Percentiles rank a stretch among this genome's conserved stretches.
Evolutionary conservation across 2,797 vertebrate genomes (phyloP).

Genomic region (Molothrus aeneus): DNA sequence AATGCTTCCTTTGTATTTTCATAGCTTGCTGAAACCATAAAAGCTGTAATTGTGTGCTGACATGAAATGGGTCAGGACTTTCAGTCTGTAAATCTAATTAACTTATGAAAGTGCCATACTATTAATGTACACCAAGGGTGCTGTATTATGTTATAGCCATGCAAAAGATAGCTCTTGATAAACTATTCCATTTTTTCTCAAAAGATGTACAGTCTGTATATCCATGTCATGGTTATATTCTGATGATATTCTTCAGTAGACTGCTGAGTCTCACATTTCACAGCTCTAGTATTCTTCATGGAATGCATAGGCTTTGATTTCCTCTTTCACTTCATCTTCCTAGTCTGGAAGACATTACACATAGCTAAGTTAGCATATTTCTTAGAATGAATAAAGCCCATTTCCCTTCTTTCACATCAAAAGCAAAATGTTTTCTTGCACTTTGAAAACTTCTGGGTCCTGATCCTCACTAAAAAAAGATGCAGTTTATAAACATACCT

Average conservation of each 20-base stretch:
- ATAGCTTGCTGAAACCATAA: not conserved
- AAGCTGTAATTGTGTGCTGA: not conserved
- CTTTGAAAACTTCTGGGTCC: not conserved
- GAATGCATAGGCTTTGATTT: not conserved
- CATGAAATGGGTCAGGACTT: not conserved
- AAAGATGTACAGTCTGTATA: not conserved
- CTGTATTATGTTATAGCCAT: not conserved
- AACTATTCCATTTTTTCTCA: not conserved
- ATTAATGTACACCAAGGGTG: not conserved
- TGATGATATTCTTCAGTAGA: not conserved
- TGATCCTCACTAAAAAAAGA: not conserved
- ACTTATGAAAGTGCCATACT: not conserved
- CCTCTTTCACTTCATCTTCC: not conserved
- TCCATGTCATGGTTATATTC: not conserved
- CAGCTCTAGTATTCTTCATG: not conserved
- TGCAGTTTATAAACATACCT: not conserved
- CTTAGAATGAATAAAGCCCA: not conserved
- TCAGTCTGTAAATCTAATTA: not conserved
- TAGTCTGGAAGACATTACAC: not conserved
- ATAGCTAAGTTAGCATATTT: not conserved
- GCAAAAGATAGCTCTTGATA: not conserved
- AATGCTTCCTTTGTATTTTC: not conserved
- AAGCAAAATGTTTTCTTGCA: not conserved
- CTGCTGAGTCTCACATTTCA: not conserved
- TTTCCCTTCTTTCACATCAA: not conserved